A percentile compares a stretch with the other conserved stretches of the same genome.
Conservation (phyloP, 1,140 invertebrate species). For the Triops cancriformis region DNA sequence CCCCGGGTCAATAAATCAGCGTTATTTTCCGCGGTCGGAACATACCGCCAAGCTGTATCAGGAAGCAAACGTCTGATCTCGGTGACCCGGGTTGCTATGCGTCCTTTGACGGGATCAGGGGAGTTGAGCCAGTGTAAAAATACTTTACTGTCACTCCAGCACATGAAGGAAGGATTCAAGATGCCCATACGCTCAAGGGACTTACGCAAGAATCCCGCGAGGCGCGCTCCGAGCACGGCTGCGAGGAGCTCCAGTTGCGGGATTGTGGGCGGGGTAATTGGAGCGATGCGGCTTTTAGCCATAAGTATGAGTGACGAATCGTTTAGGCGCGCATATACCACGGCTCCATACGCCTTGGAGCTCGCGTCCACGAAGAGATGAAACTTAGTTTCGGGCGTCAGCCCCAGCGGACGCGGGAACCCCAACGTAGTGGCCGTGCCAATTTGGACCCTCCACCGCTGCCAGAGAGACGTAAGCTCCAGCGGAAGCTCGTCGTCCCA, state of each 20-base stretch:
- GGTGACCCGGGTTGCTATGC: slow-evolving; percentile 30
- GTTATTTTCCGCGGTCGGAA: too few relatives aligned
- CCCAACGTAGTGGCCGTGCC: background rate
- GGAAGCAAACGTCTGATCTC: slow-evolving; percentile 30
- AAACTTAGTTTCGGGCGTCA: slow-evolving; percentile 16
- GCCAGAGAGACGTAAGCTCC: background rate
- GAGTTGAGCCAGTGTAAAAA: too few relatives aligned
- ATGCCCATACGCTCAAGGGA: background rate
- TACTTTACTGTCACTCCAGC: too few relatives aligned
- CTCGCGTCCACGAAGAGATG: too few relatives aligned
- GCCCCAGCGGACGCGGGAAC: background rate
- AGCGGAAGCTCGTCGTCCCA: slow-evolving; percentile 40
- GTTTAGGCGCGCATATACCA: too few relatives aligned
- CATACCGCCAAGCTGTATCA: slow-evolving; percentile 29
- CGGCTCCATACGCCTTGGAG: slow-evolving; percentile 29
- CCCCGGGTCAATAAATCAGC: too few relatives aligned
- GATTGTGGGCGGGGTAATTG: too few relatives aligned
- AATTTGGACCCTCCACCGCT: background rate
- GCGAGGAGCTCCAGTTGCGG: too few relatives aligned
- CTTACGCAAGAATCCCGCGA: slow-evolving; percentile 21
- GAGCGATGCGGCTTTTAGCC: too few relatives aligned
- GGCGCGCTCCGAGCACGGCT: slow-evolving; percentile 25
- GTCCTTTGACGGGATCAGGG: slow-evolving; percentile 36
- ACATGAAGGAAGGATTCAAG: slow-evolving; percentile 13
- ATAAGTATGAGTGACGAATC: too few relatives aligned